Percentiles rank a stretch among this genome's conserved stretches.
Evolutionary conservation across 2,888 invertebrate genomes (phyloP).

Genomic region (Oxycera nigricornis): DNA sequence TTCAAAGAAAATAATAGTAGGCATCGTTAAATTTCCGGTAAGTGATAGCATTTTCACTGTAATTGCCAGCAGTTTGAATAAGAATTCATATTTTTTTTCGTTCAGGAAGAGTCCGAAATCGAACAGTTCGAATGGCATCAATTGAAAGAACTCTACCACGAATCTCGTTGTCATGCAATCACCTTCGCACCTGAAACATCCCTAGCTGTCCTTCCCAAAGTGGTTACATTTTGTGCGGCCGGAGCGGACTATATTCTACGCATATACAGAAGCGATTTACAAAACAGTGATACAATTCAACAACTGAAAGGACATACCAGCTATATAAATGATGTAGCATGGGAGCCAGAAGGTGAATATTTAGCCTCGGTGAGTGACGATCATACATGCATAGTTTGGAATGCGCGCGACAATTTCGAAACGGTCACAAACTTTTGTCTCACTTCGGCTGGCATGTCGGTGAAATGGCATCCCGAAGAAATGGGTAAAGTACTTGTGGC

Average conservation of each 20-base stretch:
- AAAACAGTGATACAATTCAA: slow-evolving; percentile 60
- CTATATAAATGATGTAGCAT: slow-evolving; percentile 74
- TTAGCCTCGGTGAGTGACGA: slow-evolving; percentile 81
- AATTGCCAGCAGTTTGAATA: not conserved
- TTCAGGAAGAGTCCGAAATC: slow-evolving; percentile 64
- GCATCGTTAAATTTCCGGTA: slow-evolving; percentile 67
- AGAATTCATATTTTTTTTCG: not conserved
- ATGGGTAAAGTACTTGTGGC: slow-evolving; percentile 75
- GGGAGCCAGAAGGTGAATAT: slow-evolving; percentile 72
- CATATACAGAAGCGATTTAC: slow-evolving; percentile 66
- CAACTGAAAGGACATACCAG: slow-evolving; percentile 68
- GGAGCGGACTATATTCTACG: slow-evolving; percentile 67
- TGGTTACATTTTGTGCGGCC: slow-evolving; percentile 62
- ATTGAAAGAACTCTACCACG: slow-evolving; percentile 66
- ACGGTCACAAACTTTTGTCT: slow-evolving; percentile 68
- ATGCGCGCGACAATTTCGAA: slow-evolving; percentile 62
- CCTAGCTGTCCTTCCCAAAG: slow-evolving; percentile 66
- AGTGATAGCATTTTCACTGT: slow-evolving; percentile 48
- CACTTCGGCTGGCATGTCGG: slow-evolving; percentile 71
- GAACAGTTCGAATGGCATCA: slow-evolving; percentile 65
- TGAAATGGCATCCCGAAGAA: slow-evolving; percentile 75
- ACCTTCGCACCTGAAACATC: slow-evolving; percentile 71
- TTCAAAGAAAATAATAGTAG: slow-evolving; percentile 66
- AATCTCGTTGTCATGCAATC: slow-evolving; percentile 65
- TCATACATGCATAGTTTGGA: slow-evolving; percentile 76